Evolutionary conservation across 2,113 vertebrate genomes (phyloP), one percentile per base, ranked within the genome.

Genomic region (Nannospalax galili): DNA sequence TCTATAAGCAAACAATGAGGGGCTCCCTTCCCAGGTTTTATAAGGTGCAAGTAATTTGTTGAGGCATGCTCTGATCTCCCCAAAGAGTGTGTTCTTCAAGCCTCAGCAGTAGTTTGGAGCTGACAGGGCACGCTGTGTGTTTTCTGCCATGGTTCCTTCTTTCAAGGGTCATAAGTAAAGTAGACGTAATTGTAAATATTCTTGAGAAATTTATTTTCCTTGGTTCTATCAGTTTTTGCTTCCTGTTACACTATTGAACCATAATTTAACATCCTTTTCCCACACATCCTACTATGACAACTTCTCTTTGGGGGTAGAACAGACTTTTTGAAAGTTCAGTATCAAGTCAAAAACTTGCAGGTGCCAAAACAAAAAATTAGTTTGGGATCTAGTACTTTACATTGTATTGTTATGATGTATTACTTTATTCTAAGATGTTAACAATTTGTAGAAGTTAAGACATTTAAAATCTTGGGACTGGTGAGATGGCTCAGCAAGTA

Each of bases 141-240:
- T 22, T 45, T 78, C n/a, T n/a, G 2, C 3, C 37, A 60, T 40
- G 1, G 37, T 79, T 3, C 35, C 62, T 7, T 67, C 62, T 56
- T 26, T 69, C n/a, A 52, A 32, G 20, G 26, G 7, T 78, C 69
- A 56, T 22, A n/a, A 4, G 45, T 45, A 72, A 62, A 45, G 22
- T 22, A 45, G 28, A 60, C 26, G 7, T 82, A 7, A 65, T 78
- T 1, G 12, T 8, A 92, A 95, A 40, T 72, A 67, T 20, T 73
- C 20, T 72, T 81, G 14, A 62, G 24, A 74, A 14, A 11, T 30
- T 80, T 24, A 64, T 45, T 84, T 48, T 48, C 19, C 82, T 69
- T 70, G 42, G 64, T 52, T 75, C 9, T 88, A 72, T 88, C 77
- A 30, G 69, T 90, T 70, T 95, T 91, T 70, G 52, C 52, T 86